Conservation (phyloP, 2,797 vertebrate genomes). For the Alcedo atthis region DNA sequence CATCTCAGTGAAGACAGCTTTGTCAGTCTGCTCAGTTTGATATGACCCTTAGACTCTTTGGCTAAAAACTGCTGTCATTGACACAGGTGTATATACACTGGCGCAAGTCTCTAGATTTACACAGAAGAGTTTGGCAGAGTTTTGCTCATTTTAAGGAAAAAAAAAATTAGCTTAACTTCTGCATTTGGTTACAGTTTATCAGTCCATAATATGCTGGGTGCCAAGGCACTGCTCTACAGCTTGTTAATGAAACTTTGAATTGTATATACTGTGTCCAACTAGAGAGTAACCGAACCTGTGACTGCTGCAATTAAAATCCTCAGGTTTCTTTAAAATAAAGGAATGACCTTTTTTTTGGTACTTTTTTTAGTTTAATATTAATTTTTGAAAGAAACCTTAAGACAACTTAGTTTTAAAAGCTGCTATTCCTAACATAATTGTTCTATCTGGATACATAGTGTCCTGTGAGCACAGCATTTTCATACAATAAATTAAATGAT, state of each 20-base stretch:
- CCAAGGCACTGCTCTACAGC: background rate
- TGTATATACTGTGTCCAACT: background rate
- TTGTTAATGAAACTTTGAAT: background rate
- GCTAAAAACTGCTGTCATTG: conserved; percentile 28
- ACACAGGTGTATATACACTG: conserved; percentile 42
- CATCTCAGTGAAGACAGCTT: background rate
- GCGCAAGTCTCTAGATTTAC: conserved; percentile 39
- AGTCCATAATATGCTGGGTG: background rate
- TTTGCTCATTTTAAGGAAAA: conserved; percentile 4
- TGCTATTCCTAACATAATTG: background rate
- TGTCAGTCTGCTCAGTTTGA: background rate
- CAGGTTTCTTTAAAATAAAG: background rate
- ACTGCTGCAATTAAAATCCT: background rate
- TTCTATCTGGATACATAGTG: background rate
- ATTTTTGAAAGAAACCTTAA: background rate
- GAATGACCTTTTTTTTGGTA: background rate
- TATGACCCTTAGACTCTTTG: conserved; percentile 32
- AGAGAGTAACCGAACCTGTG: background rate
- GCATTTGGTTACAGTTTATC: background rate
- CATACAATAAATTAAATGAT: background rate
- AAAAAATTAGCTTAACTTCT: background rate
- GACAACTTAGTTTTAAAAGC: background rate
- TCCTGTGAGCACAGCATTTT: background rate
- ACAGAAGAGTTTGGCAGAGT: conserved; percentile 31
- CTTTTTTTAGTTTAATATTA: background rate